Evolutionary conservation across 2,797 vertebrate genomes (phyloP).

Genomic region (Ammospiza maritima): DNA sequence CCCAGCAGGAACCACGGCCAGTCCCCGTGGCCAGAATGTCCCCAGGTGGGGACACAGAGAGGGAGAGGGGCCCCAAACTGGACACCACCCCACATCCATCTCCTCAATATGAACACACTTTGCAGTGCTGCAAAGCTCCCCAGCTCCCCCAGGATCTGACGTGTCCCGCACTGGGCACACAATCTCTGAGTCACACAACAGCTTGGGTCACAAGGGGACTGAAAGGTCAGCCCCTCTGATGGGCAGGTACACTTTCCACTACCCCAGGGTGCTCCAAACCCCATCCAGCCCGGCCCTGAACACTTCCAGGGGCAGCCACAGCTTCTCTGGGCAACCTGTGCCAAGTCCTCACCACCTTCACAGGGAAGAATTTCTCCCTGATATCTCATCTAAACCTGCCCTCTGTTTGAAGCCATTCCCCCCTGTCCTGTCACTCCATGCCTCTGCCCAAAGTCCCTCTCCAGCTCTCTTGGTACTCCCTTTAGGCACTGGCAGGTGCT

Average conservation of each 20-base stretch:
- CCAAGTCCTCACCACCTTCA: background rate
- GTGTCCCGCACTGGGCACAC: accelerated
- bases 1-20: accelerated
- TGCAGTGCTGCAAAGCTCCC: background rate
- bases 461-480: no score
- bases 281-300: background rate
- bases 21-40: background rate
- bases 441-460: background rate
- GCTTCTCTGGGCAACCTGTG: background rate
- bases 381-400: background rate
- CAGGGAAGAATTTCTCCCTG: background rate
- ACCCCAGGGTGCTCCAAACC: accelerated
- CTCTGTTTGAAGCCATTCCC: background rate
- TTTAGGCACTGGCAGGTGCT: background rate
- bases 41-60: accelerated
- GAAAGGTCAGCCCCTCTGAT: accelerated
- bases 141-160: background rate
- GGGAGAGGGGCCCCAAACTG: background rate
- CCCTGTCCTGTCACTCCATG: background rate
- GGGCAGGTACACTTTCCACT: background rate
- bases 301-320: background rate
- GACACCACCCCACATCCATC: background rate
- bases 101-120: background rate
- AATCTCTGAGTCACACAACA: no score
- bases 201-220: background rate